Conservation (phyloP, 2,113 vertebrate genomes). For the Cynopterus brachyotis region DNA sequence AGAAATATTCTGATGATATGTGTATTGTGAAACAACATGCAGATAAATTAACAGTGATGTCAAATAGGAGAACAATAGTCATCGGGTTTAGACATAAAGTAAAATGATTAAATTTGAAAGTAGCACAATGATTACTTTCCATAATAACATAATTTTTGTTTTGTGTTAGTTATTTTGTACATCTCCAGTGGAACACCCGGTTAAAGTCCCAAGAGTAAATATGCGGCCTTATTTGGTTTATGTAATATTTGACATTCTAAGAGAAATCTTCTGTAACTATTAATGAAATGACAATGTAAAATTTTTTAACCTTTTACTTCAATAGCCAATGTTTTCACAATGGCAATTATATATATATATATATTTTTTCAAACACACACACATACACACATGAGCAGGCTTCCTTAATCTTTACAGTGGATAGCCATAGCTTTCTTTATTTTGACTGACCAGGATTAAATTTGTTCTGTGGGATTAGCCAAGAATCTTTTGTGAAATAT, state of each 20-base stretch:
- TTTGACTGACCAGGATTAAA: background rate
- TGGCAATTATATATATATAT: background rate
- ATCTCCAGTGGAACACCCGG: background rate
- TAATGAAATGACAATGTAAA: background rate
- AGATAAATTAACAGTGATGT: background rate
- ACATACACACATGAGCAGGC: background rate
- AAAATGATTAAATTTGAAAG: slow-evolving; percentile 3
- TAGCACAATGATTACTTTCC: background rate
- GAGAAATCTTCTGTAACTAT: background rate
- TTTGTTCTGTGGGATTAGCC: background rate
- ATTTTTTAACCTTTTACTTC: background rate
- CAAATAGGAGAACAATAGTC: background rate
- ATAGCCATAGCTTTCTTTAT: background rate
- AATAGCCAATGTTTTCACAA: slow-evolving; percentile 41
- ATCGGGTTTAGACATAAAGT: background rate
- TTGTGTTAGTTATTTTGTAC: background rate
- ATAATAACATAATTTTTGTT: background rate
- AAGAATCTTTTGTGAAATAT: background rate
- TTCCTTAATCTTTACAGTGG: background rate
- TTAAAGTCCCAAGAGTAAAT: background rate
- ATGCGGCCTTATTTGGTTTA: background rate
- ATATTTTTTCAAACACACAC: no score
- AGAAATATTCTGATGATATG: background rate
- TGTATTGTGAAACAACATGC: background rate
- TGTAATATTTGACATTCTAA: background rate